These are phyloP conservation scores for Bolborhynchus lineola DNA, from an alignment of 2,113 vertebrate genomes.

Conservation along the genomic window DNA sequence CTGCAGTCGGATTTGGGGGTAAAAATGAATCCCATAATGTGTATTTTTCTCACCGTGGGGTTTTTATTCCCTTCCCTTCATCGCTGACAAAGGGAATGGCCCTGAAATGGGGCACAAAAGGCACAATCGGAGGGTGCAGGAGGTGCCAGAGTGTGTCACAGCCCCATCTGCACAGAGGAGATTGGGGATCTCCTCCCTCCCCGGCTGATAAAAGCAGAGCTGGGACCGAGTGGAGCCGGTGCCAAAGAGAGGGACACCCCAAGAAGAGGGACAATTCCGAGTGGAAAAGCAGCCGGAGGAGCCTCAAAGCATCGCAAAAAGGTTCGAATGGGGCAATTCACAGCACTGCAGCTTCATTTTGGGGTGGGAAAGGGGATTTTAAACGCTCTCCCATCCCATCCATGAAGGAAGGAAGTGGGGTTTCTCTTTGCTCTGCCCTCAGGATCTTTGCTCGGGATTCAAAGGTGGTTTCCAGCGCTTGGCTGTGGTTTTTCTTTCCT, in stretches of 20 bases:
- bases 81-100: not conserved
- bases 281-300: not conserved
- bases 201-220: not conserved
- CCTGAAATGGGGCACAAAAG: rapidly evolving
- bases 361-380: rapidly evolving
- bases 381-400: not conserved
- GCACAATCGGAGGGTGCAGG: not conserved
- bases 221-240: not conserved
- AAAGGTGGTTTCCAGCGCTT: not conserved
- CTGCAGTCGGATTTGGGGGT: not conserved
- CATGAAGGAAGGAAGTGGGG: not conserved
- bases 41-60: rapidly evolving
- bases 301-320: not conserved
- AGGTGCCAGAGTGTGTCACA: rapidly evolving
- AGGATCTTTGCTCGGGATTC: not conserved
- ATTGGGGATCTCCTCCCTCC: not conserved
- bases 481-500: not conserved
- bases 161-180: not conserved
- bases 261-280: not conserved
- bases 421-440: not conserved
- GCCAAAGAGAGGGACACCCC: not conserved
- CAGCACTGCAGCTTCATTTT: not conserved
- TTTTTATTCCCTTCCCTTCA: not conserved
- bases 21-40: not conserved
- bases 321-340: not conserved